These are phyloP conservation scores for Esox lucius DNA, from an alignment of 2,797 vertebrate genomes.

Conservation along the genomic window DNA sequence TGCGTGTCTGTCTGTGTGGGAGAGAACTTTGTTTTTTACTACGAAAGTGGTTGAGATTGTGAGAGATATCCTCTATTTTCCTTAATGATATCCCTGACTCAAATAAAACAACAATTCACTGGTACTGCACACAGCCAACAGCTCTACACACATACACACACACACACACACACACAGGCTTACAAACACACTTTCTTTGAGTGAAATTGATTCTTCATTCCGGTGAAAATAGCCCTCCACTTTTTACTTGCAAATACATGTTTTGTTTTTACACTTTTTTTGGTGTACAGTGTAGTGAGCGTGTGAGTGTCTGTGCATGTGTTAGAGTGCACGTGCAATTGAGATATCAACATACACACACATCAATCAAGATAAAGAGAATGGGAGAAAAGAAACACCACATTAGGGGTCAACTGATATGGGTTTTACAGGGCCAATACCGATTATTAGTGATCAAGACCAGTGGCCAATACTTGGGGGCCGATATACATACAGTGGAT, in stretches of 20 bases:
- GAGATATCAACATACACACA: background rate
- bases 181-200: constrained; percentile 36
- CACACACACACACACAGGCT: constrained; percentile 10
- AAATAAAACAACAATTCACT: constrained; percentile 58
- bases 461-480: too few species aligned
- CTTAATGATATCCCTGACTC: constrained; percentile 62
- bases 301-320: constrained; percentile 9
- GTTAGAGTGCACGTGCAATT: background rate
- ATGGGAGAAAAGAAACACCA: background rate
- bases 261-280: constrained; percentile 5
- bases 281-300: constrained; percentile 5
- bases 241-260: background rate
- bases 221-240: constrained; percentile 51
- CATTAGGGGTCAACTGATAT: too few species aligned
- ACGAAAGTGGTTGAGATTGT: too few species aligned
- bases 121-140: background rate
- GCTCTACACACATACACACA: background rate
- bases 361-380: background rate
- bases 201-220: constrained; percentile 62
- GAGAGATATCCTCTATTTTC: constrained; percentile 18
- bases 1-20: constrained; percentile 3
- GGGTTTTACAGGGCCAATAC: too few species aligned
- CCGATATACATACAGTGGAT: too few species aligned
- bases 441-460: too few species aligned
- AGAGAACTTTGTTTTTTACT: constrained; percentile 19